These are phyloP conservation scores for Rhogogaster chlorosoma DNA, from an alignment of 2,888 invertebrate genomes.

Conservation along the genomic window DNA sequence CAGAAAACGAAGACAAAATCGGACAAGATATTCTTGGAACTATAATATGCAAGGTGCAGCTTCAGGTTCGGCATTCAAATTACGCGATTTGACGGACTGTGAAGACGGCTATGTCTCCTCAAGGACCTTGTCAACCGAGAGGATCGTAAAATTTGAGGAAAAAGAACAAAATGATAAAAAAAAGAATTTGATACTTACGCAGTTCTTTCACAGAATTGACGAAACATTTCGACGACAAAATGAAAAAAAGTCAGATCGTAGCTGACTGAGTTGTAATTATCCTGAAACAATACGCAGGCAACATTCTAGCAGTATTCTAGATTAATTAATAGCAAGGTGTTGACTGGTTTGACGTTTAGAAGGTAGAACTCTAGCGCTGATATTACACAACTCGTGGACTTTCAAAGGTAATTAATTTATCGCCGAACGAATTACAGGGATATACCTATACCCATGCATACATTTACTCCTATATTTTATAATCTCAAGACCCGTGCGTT, in stretches of 20 bases:
- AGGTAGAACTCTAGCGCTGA: neutral
- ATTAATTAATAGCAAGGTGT: slow-evolving; percentile 46
- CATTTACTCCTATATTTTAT: neutral
- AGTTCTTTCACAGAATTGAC: neutral
- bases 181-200: neutral
- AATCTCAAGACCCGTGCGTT: slow-evolving; percentile 13
- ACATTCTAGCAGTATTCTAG: neutral
- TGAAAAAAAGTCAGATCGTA: neutral
- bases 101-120: slow-evolving; percentile 4
- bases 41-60: neutral
- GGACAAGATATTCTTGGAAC: neutral
- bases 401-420: slow-evolving; percentile 40
- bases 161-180: neutral
- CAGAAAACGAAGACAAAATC: neutral
- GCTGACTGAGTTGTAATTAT: neutral
- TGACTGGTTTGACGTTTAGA: slow-evolving; percentile 41
- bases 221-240: neutral
- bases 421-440: slow-evolving; percentile 22
- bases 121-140: slow-evolving; percentile 11
- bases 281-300: slow-evolving; percentile 1
- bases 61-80: slow-evolving; percentile 61
- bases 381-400: slow-evolving; percentile 35
- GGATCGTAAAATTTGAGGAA: neutral
- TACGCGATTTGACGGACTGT: slow-evolving; percentile 60
- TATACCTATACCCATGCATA: neutral